These are phyloP conservation scores for Polyodon spathula DNA, from an alignment of 2,113 vertebrate species.

Conservation along the genomic window DNA sequence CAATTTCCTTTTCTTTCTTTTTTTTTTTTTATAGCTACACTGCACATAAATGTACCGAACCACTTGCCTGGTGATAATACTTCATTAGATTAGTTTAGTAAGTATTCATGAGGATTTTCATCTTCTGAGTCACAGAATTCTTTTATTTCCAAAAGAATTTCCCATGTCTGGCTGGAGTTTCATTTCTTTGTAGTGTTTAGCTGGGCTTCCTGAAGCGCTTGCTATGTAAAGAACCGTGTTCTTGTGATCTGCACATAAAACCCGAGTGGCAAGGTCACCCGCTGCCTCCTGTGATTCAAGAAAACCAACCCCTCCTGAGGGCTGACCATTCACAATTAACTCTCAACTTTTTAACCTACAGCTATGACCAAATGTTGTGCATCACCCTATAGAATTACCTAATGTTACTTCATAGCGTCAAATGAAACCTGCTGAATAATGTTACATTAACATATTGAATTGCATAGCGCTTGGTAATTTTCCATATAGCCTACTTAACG, in stretches of 20 bases:
- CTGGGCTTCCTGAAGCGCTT: conserved; percentile 49
- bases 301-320: not conserved
- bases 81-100: conserved; percentile 58
- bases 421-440: too few species aligned
- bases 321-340: not conserved
- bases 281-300: conserved; percentile 33
- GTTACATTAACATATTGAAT: too few species aligned
- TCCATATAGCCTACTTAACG: too few species aligned
- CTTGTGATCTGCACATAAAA: conserved; percentile 36
- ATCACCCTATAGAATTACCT: too few species aligned
- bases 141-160: conserved; percentile 66
- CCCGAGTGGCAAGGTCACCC: conserved; percentile 35
- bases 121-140: conserved; percentile 73
- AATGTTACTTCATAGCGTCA: too few species aligned
- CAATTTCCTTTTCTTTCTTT: conserved; percentile 61
- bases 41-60: conserved; percentile 47
- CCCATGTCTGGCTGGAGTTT: conserved; percentile 60
- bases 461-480: too few species aligned
- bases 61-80: conserved; percentile 46
- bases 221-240: conserved; percentile 42
- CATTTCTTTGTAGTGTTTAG: conserved; percentile 61
- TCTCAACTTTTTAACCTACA: too few species aligned
- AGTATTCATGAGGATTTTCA: conserved; percentile 63
- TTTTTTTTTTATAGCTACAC: conserved; percentile 43
- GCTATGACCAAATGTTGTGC: too few species aligned